Base-by-base conservation (phyloP, 2,797 vertebrate species). In the Typhlichthys eigenmanni region DNA sequence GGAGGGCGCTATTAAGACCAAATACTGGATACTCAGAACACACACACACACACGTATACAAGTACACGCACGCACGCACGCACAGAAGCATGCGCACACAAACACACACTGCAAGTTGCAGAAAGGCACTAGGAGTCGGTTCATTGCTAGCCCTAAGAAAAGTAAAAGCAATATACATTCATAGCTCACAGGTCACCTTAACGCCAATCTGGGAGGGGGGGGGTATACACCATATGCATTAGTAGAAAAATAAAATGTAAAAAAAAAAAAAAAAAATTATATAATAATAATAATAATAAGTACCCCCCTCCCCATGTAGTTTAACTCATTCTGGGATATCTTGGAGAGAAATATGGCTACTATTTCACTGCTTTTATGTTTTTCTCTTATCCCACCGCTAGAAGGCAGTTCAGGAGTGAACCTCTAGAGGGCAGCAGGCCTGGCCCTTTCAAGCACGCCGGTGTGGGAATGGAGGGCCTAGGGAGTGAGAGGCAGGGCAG, bases 241-340 rank as follows among this genome's bases (percentile, higher is more conserved):
- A 83, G 92, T 92, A 93, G 80, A 93, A 93, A 93, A 93, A 92
- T 92, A 92, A 93, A 89, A 92, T 86, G 87, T 92, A 87, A 34
- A 58, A 69, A 46, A 38, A 48, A 29, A 16, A 5, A n/a, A 47
- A 51, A 24, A 24, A 3, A 24, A 24, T 24, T 24, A 6, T 24
- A 24, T 24, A 3, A n/a, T 32, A 34, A 34, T 13, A 47, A 56
- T 68, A 79, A 80, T 71, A 16, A 53, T 4, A 53, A 53, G 17
- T 11, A 87, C 80, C 71, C 69, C 87, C 82, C 86, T 88, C 86
- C 86, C 62, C 55, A 80, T 61, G 75, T 78, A 71, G 69, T 72
- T 56, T 66, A 62, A 34, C 58, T 63, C 3, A 16, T 46, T 80
- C 85, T 91, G 83, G 81, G 82, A 87, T 85, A 87, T 82, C 83